Base-by-base conservation (phyloP, 1,140 invertebrate species). In the Hyposmocoma kahamanoa region DNA sequence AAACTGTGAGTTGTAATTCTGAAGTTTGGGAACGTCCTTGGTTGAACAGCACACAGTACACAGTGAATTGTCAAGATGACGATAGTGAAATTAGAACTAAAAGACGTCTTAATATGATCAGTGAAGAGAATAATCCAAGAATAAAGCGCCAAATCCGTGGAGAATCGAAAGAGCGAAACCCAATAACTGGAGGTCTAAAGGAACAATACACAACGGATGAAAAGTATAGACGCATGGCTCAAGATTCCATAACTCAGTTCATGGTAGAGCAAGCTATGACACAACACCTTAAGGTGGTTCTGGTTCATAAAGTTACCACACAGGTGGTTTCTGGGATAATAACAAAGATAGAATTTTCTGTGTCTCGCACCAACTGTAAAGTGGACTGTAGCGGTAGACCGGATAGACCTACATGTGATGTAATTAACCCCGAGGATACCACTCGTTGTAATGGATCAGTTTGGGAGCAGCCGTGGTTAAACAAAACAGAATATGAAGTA, bases 1-100 rank as follows among this genome's bases (percentile, higher is more conserved):
- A 58, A 22, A 36, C 48, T 41, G 43, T 68, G 19, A 34, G 21
- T 5, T 77, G 74, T 21, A 32, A 53, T 42, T 70, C 75, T 8
- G 46, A 52, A 19, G 41, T 75, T 38, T 70, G 58, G 56, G 56
- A 58, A 43, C 52, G 53, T 24, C 2, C 22, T 9, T 65, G 60
- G 66, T 21, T 60, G 3, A 48, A 54, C 0, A 55, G 55, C 13
- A 69, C 56, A 53, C 59, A 59, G 0, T 59, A 59, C 20, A 28
- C 41, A 34, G 59, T 72, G 1, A 42, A 41, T 4, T 69, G 66
- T 56, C 10, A 55, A 13, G 8, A 20, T n/a, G 18, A 47, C 26
- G 21, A 54, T n/a, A 44, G 38, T 19, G 42, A 46, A 42, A 3
- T 6, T 19, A 61, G 56, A 45, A 22, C n/a, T n/a, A 62, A 59